Evolutionary conservation across 2,797 vertebrate genomes (phyloP).

Genomic region (Enteromius fasciolatus): DNA sequence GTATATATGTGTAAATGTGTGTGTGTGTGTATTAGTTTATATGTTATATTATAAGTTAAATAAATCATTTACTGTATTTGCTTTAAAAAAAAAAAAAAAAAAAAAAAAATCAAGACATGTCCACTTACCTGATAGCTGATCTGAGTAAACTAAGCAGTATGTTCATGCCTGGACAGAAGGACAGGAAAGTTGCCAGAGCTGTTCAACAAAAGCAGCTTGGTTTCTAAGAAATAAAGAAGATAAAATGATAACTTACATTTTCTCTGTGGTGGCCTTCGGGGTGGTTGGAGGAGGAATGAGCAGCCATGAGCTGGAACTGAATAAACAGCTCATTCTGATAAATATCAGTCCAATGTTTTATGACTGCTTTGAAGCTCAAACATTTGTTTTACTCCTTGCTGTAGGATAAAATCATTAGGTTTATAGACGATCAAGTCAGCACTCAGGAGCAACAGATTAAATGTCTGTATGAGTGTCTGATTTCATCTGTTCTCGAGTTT

Average conservation of each 20-base stretch:
- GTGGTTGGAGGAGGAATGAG: background rate
- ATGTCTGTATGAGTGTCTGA: background rate
- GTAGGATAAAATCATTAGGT: conserved; percentile 89
- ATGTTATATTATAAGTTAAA: background rate
- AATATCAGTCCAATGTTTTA: conserved; percentile 14
- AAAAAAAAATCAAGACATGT: background rate
- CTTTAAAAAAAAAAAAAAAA: too few species aligned
- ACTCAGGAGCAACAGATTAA: background rate
- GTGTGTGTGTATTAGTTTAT: too few species aligned
- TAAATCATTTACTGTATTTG: background rate
- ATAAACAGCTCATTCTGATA: conserved; percentile 28
- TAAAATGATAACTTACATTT: background rate
- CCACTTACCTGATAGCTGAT: conserved; percentile 83
- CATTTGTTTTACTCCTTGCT: conserved; percentile 85
- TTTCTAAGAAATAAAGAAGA: conserved; percentile 67
- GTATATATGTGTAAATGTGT: background rate
- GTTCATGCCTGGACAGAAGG: conserved; percentile 93
- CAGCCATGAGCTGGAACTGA: conserved; percentile 14
- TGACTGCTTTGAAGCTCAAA: conserved; percentile 6
- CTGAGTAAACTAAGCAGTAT: conserved; percentile 87
- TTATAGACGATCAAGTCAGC: background rate
- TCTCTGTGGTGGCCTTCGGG: background rate
- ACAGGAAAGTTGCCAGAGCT: conserved; percentile 90
- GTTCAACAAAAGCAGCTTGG: conserved; percentile 96
- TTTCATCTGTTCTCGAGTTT: background rate